Conservation (phyloP, 1,140 invertebrate genomes). For the Heterodera carotae region DNA sequence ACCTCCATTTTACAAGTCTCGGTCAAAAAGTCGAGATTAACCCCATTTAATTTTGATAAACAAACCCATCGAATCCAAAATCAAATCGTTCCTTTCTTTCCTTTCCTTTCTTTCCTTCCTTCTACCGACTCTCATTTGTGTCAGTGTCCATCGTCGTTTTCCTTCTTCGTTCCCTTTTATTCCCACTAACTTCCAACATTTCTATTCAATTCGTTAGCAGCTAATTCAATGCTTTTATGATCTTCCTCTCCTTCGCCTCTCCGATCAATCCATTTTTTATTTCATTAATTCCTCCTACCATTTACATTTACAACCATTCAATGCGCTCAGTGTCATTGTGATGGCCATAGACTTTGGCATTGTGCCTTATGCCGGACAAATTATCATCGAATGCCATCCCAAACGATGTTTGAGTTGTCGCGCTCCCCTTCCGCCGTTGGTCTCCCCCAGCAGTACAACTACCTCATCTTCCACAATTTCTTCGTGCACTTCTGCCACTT, state of each 20-base stretch:
- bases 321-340: not conserved
- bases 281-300: too few species aligned
- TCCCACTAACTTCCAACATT: not conserved
- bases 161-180: not conserved
- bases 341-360: not conserved
- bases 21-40: too few species aligned
- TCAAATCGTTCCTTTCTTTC: not conserved
- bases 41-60: too few species aligned
- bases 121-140: not conserved
- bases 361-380: not conserved
- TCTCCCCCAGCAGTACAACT: not conserved
- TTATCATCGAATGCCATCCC: conserved; percentile 1
- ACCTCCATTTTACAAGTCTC: too few species aligned
- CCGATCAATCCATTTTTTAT: too few species aligned
- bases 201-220: not conserved
- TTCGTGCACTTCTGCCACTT: not conserved
- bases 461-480: not conserved
- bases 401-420: not conserved
- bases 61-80: too few species aligned
- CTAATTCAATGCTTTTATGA: too few species aligned
- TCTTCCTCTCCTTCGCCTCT: too few species aligned
- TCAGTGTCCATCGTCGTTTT: not conserved
- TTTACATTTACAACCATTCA: too few species aligned
- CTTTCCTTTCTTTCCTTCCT: not conserved
- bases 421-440: not conserved